Percentiles rank a stretch among this genome's conserved stretches.
phyloP scores from a whole-genome alignment of 2,113 vertebrate species.

The Prolemur simus region DNA sequence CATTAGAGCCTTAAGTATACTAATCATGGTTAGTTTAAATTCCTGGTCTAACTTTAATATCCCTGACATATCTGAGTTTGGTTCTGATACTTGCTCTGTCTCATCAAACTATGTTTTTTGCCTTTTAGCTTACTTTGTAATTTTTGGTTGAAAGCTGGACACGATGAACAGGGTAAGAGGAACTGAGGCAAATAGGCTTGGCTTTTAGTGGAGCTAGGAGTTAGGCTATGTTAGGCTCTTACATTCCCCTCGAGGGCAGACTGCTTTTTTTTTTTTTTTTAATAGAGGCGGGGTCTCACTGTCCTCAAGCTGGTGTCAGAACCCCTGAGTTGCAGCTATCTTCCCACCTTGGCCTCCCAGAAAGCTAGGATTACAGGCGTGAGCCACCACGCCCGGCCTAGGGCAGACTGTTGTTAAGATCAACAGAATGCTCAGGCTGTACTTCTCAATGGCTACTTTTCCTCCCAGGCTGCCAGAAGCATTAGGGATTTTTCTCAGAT shows the following conservation, averaged over 20 bases:
- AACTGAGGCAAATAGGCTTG: not conserved
- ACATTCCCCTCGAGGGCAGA: no score
- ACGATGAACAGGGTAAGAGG: not conserved
- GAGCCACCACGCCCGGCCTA: no score
- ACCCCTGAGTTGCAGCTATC: no score
- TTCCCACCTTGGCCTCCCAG: no score
- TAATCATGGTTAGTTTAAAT: not conserved
- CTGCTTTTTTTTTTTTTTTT: not conserved
- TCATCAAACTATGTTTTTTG: not conserved
- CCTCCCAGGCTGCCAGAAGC: not conserved
- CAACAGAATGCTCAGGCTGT: not conserved
- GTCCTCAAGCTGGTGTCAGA: no score
- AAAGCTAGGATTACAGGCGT: no score
- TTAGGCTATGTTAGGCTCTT: not conserved
- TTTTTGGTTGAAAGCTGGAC: not conserved
- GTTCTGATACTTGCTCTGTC: not conserved
- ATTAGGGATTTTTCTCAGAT: not conserved
- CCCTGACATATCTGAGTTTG: not conserved
- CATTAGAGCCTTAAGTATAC: not conserved
- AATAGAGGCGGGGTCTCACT: no score
- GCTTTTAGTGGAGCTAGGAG: not conserved
- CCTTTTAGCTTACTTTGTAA: not conserved
- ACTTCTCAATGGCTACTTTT: not conserved
- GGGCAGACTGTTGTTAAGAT: not conserved
- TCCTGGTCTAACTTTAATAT: not conserved